A percentile compares a stretch with the other conserved stretches of the same genome.
phyloP scores from a whole-genome alignment of 1,140 invertebrate genomes.

The Helicoverpa armigera region DNA sequence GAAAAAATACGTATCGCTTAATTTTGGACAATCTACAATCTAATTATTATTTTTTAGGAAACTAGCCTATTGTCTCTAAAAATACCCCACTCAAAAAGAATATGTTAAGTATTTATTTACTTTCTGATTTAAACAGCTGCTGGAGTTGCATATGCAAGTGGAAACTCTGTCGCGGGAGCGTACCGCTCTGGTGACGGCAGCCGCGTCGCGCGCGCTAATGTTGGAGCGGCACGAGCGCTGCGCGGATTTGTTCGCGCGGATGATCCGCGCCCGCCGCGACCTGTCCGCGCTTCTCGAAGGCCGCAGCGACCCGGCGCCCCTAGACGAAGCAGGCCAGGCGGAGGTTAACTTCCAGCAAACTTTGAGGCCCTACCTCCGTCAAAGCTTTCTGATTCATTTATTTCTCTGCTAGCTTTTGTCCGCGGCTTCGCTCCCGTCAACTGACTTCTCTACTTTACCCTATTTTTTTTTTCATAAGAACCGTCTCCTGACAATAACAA shows the following conservation, averaged over 20 bases:
- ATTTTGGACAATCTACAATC: too few relatives aligned
- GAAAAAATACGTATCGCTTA: too few relatives aligned
- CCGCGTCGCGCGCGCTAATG: slow-evolving; percentile 78
- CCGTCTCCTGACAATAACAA: too few relatives aligned
- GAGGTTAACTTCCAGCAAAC: slow-evolving; percentile 57
- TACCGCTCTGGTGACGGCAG: slow-evolving; percentile 69
- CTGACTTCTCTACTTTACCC: too few relatives aligned
- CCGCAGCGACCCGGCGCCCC: slow-evolving; percentile 52
- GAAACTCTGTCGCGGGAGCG: slow-evolving; percentile 73
- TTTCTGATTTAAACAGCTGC: slow-evolving; percentile 54
- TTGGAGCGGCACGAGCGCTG: slow-evolving; percentile 78
- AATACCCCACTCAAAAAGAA: too few relatives aligned
- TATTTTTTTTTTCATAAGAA: too few relatives aligned
- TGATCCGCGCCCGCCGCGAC: slow-evolving; percentile 69
- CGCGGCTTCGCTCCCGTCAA: too few relatives aligned
- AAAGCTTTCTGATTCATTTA: not conserved
- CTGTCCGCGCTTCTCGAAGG: slow-evolving; percentile 66
- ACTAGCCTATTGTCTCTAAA: too few relatives aligned
- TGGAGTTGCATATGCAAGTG: slow-evolving; percentile 79
- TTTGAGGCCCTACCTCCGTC: not conserved
- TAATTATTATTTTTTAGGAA: too few relatives aligned
- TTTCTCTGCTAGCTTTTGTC: too few relatives aligned
- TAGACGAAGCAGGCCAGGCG: slow-evolving; percentile 54
- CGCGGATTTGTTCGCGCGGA: slow-evolving; percentile 71
- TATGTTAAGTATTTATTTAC: too few relatives aligned